Conservation (phyloP, 92 coral and sea anemone genomes). For the Zoanthus sociatus region DNA sequence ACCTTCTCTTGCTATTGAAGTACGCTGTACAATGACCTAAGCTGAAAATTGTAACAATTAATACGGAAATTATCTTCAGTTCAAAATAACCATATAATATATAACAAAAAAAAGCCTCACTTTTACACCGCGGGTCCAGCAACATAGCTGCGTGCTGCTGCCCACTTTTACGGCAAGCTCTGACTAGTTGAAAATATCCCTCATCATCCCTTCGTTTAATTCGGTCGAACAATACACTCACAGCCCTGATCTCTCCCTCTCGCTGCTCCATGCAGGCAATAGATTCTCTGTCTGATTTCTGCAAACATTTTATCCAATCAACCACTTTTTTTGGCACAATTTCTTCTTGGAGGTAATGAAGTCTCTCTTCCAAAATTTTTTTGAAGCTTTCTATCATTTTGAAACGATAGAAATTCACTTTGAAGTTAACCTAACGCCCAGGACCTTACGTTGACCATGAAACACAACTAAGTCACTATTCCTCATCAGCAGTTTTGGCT, state of each 20-base stretch:
- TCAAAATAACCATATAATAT: neutral
- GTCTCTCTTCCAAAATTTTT: neutral
- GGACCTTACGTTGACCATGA: neutral
- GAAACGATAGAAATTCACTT: neutral
- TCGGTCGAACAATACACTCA: neutral
- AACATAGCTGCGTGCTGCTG: constrained; percentile 35
- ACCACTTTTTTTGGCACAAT: neutral
- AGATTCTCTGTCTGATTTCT: neutral
- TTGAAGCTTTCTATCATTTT: constrained; percentile 8
- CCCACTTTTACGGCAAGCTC: constrained; percentile 8
- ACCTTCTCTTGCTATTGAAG: too few species aligned
- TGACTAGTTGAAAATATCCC: neutral
- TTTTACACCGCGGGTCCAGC: constrained; percentile 9
- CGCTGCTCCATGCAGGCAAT: neutral
- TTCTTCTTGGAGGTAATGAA: neutral
- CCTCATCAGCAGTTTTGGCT: neutral
- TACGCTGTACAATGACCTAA: too few species aligned
- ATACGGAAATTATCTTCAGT: too few species aligned
- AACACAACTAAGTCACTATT: neutral
- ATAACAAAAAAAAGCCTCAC: constrained; percentile 17
- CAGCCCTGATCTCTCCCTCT: neutral
- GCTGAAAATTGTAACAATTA: too few species aligned
- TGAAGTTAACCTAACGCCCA: neutral
- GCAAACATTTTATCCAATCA: neutral
- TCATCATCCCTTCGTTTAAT: neutral